These are phyloP conservation scores for Knipowitschia caucasica DNA, from an alignment of 2,797 vertebrate genomes.

Conservation along the genomic window DNA sequence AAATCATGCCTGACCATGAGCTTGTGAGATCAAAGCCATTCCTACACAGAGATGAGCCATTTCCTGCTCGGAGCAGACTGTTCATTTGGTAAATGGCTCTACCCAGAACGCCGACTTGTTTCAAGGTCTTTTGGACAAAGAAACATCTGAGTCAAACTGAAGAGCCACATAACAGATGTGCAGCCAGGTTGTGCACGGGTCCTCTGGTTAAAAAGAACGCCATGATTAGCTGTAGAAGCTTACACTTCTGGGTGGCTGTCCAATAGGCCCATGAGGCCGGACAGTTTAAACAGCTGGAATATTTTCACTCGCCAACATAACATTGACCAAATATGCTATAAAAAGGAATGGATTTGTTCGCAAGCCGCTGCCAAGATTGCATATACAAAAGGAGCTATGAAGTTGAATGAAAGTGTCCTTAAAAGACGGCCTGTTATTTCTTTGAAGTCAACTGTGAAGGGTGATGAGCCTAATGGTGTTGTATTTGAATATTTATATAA, in stretches of 20 bases:
- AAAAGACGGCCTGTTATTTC: constrained; percentile 20
- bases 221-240: neutral
- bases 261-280: neutral
- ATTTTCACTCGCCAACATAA: constrained; percentile 21
- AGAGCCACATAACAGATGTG: constrained; percentile 8
- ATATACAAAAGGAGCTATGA: constrained; percentile 28
- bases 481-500: constrained; percentile 27
- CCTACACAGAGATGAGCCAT: constrained; percentile 57
- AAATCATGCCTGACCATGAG: constrained; percentile 47
- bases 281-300: constrained; percentile 12
- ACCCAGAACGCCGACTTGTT: constrained; percentile 18
- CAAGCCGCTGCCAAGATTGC: constrained; percentile 13
- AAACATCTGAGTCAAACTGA: constrained; percentile 19
- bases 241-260: constrained; percentile 22
- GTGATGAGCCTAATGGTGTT: constrained; percentile 31
- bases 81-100: constrained; percentile 51
- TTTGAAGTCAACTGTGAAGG: constrained; percentile 34
- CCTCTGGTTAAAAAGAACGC: constrained; percentile 14
- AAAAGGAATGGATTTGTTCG: constrained; percentile 16
- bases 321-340: constrained; percentile 12
- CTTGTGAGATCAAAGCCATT: constrained; percentile 60
- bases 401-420: constrained; percentile 21
- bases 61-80: constrained; percentile 52
- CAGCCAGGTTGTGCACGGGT: constrained; percentile 14
- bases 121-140: constrained; percentile 33